phyloP scores from a whole-genome alignment of 2,797 vertebrate species.

The Pseudomugil gertrudae region DNA sequence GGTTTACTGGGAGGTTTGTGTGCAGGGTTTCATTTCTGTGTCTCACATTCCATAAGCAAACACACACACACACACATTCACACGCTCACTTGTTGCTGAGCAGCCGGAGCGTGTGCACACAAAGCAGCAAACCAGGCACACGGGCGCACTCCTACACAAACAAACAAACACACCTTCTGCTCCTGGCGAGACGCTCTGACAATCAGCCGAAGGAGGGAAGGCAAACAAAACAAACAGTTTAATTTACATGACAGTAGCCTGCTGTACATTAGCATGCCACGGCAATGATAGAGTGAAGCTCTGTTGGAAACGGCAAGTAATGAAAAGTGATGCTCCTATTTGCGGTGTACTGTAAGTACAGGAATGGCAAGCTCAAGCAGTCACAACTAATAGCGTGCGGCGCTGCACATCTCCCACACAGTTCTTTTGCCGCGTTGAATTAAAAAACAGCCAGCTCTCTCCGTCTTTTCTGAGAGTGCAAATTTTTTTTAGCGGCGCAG shows the following conservation, averaged over 20 bases:
- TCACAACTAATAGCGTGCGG: conserved; percentile 58
- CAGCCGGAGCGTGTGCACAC: conserved; percentile 50
- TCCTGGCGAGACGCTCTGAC: conserved; percentile 74
- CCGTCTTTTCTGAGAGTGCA: conserved; percentile 36
- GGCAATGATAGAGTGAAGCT: conserved; percentile 77
- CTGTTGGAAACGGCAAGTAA: conserved; percentile 72
- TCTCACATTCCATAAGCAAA: conserved; percentile 44
- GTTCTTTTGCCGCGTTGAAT: conserved; percentile 39
- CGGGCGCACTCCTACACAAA: conserved; percentile 77
- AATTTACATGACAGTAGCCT: conserved; percentile 80
- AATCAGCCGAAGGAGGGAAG: conserved; percentile 74
- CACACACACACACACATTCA: conserved; percentile 8
- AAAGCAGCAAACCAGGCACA: conserved; percentile 54
- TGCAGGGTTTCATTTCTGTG: conserved; percentile 60
- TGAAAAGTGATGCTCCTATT: conserved; percentile 78
- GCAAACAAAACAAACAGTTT: conserved; percentile 79
- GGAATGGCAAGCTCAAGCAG: conserved; percentile 59
- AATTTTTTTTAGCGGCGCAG: conserved; percentile 44
- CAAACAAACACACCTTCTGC: conserved; percentile 81
- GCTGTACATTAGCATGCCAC: conserved; percentile 75
- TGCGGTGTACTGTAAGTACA: conserved; percentile 69
- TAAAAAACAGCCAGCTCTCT: conserved; percentile 1
- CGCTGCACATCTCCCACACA: conserved; percentile 53
- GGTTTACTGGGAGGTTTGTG: conserved; percentile 73
- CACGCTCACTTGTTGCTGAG: conserved; percentile 77